Conservation (phyloP, 1,140 invertebrate species). For the Drosophila seguyi region DNA sequence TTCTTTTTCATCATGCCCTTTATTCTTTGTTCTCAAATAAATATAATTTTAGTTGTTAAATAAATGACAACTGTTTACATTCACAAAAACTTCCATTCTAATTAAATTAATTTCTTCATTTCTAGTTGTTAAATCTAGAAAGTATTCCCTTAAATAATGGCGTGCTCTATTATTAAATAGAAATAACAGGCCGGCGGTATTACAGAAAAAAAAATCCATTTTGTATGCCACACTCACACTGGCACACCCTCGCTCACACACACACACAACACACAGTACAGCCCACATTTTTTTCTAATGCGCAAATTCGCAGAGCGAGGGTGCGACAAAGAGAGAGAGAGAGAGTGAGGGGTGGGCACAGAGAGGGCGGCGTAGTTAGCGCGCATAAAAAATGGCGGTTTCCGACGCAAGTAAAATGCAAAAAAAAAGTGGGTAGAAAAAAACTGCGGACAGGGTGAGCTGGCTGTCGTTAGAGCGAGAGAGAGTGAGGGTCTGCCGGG, state of each 20-base stretch:
- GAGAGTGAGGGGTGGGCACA: slow-evolving; percentile 1
- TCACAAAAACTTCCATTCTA: neutral
- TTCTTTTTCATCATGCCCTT: too few species aligned
- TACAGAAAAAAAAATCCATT: slow-evolving; percentile 29
- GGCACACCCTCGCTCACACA: slow-evolving; percentile 14
- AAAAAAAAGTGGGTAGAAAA: slow-evolving; percentile 45
- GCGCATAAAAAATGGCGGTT: slow-evolving; percentile 81
- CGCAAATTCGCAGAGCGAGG: slow-evolving; percentile 61
- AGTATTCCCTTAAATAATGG: neutral
- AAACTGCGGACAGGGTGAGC: slow-evolving; percentile 38
- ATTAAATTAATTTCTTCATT: neutral
- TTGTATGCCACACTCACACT: slow-evolving; percentile 40
- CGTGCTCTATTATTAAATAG: slow-evolving; percentile 5
- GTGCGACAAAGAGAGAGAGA: slow-evolving; percentile 21
- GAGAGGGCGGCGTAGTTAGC: slow-evolving; percentile 68
- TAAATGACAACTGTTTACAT: neutral
- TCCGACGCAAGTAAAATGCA: slow-evolving; percentile 72
- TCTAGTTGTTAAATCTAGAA: neutral
- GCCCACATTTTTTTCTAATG: slow-evolving; percentile 79
- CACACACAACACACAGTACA: slow-evolving; percentile 11
- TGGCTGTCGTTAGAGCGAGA: slow-evolving; percentile 17
- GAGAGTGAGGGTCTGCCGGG: slow-evolving; percentile 19
- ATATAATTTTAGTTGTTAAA: neutral
- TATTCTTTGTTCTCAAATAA: neutral
- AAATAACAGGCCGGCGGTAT: slow-evolving; percentile 2